Evolutionary conservation across 2,888 invertebrate species (phyloP).

Genomic region (Ichneumoninae sp.): DNA sequence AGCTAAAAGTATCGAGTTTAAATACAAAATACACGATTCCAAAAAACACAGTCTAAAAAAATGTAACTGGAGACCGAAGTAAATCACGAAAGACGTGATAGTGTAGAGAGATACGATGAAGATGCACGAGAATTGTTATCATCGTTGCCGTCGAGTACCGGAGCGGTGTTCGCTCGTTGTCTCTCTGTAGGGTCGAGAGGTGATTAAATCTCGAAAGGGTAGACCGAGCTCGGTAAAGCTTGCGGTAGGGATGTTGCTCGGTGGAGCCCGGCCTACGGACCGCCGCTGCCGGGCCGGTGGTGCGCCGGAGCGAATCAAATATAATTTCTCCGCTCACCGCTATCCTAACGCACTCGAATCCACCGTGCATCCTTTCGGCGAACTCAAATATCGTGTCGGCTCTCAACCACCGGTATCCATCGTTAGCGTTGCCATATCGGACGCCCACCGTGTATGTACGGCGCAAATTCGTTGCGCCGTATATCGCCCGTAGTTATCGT

Average conservation of each 20-base stretch:
- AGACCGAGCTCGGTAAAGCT: conserved; percentile 30
- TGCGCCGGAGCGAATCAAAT: conserved; percentile 27
- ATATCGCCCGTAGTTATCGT: conserved; percentile 24
- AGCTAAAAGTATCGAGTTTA: too few relatives aligned
- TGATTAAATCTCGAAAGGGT: conserved; percentile 57
- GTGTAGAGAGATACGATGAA: conserved; percentile 3
- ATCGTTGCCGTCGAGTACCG: conserved; percentile 2
- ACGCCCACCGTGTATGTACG: neutral
- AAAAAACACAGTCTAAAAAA: neutral
- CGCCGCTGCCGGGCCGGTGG: neutral
- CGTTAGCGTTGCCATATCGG: conserved; percentile 22
- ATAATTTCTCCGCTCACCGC: conserved; percentile 40
- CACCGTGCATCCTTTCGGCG: neutral
- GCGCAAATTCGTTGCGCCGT: conserved; percentile 19
- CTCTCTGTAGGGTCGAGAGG: conserved; percentile 36
- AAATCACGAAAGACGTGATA: neutral
- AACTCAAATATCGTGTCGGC: conserved; percentile 19
- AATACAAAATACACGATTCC: too few relatives aligned
- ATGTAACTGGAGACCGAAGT: neutral
- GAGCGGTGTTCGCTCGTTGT: neutral
- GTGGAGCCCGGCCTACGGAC: conserved; percentile 4
- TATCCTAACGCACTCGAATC: conserved; percentile 16
- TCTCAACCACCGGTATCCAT: neutral
- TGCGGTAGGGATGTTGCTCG: conserved; percentile 27
- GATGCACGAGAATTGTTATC: conserved; percentile 12